Evolutionary conservation across 2,797 vertebrate species (phyloP), one percentile per base, ranked within the genome.

Genomic region (Xiphophorus birchmanni): DNA sequence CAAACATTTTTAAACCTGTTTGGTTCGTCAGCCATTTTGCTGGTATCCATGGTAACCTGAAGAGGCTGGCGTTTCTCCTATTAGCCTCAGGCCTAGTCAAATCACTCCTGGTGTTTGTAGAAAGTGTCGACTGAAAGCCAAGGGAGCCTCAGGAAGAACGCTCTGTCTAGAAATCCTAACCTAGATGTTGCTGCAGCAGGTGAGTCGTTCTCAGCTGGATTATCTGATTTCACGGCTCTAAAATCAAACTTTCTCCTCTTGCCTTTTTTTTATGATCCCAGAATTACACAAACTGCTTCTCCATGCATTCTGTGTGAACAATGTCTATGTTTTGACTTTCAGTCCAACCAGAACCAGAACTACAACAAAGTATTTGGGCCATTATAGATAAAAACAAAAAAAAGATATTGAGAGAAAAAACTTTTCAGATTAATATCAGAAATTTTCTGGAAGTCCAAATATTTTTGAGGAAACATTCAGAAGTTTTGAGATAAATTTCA

Each of bases 141-240:
- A 37, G 60, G 13, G 60, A 37, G 60, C 35, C 65, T 69, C 65
- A 69, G 65, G 65, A 42, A 69, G 60, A 15, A 60, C 58, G 29
- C 40, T 42, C 44, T n/a, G 45, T 73, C 45, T 73, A 29, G 44
- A 73, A 48, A 13, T 73, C 6, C n/a, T 67, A 83, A 71, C 35
- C 35, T 69, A 40, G 65, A 69, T 5, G 65, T 69, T 69, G 65
- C 37, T 42, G 37, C 37, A 42, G 65, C 65, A 42, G 32, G 29
- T 35, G 44, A 82, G 47, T 29, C 52, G 80, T 65, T 79, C 78
- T 81, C 72, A 23, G 40, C 79, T 56, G 50, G 32, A 79, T 73
- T 76, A 86, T 88, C 75, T 50, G 77, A 91, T 90, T 60, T 71
- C 44, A 10, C 37, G 48, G 21, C 63, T 23, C 23, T 21, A 37